Base-by-base conservation (phyloP, 2,797 vertebrate species). In the Phalloptychus januarius region DNA sequence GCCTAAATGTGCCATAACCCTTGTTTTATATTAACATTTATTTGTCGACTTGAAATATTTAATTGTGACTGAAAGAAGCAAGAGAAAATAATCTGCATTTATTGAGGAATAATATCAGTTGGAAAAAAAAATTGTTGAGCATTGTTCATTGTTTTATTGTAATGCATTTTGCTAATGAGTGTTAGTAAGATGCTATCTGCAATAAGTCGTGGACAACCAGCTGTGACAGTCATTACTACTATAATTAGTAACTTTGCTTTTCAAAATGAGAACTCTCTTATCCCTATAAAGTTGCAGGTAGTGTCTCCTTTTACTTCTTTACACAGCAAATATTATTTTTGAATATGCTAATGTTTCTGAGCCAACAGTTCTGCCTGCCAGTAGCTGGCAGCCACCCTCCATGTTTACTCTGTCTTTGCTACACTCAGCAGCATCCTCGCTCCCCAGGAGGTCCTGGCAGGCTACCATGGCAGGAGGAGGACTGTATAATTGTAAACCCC, bases 361-460 rank as follows among this genome's bases (percentile, higher is more conserved):
- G 67, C 67, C 40, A 71, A 28, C 40, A 8, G 13, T 45, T 28
- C 42, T 45, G 67, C 67, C 67, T 71, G 67, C 42, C 42, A 71
- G 67, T 15, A 71, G 67, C 67, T 31, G 67, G n/a, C 42, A 28
- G 28, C 67, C 67, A 31, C 13, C 13, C 28, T 8, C 42, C n/a
- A 6, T 45, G 42, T 71, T 71, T 71, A 45, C 13, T 16, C 13
- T 16, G 67, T 28, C 42, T 71, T 15, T 71, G 16, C 67, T 71
- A 44, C 12, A 18, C n/a, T 44, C 38, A 40, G 33, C 36, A 40
- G 18, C 63, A 23, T 20, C 65, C 65, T 42, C 40, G 40, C 42
- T 44, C 67, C 12, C 40, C 67, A 71, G 12, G 40, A 71, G 67
- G 67, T 44, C 42, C 67, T 45, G 40, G 67, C 67, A 28, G 67